A percentile compares a stretch with the other conserved stretches of the same genome.
These are phyloP conservation scores for Spea bombifrons DNA, from an alignment of 2,113 vertebrate genomes.

Conservation along the genomic window DNA sequence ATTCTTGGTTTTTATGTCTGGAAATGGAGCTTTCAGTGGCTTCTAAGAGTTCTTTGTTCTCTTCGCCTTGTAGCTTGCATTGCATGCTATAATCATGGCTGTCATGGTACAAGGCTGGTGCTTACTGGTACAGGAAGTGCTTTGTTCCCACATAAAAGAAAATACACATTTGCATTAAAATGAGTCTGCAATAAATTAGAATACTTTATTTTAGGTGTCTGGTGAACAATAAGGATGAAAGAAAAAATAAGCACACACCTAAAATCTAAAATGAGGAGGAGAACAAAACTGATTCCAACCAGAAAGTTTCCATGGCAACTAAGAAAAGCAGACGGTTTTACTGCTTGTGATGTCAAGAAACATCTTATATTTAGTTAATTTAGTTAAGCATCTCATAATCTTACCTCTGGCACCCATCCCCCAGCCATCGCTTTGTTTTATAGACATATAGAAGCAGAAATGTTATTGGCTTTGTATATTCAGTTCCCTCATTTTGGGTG, in stretches of 20 bases:
- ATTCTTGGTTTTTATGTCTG: neutral
- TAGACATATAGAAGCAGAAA: too few relatives aligned
- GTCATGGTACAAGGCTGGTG: conserved; percentile 8
- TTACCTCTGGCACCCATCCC: too few relatives aligned
- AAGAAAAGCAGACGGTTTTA: neutral
- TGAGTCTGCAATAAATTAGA: neutral
- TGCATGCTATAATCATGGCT: conserved; percentile 12
- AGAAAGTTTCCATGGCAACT: conserved; percentile 22
- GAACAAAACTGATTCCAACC: neutral
- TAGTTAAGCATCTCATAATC: too few relatives aligned
- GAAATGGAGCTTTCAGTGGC: neutral
- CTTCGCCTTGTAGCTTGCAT: neutral
- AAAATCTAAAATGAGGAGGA: neutral
- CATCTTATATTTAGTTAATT: too few relatives aligned
- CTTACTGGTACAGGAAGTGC: neutral
- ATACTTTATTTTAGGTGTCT: neutral
- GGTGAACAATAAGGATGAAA: neutral
- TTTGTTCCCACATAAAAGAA: neutral
- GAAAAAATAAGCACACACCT: neutral
- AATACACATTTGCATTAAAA: conserved; percentile 11
- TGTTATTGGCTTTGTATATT: too few relatives aligned
- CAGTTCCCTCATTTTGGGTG: too few relatives aligned
- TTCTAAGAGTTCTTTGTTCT: conserved; percentile 21
- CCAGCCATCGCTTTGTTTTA: too few relatives aligned
- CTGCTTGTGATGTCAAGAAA: neutral